phyloP scores from a whole-genome alignment of 2,113 vertebrate genomes.

The Phasianus colchicus region DNA sequence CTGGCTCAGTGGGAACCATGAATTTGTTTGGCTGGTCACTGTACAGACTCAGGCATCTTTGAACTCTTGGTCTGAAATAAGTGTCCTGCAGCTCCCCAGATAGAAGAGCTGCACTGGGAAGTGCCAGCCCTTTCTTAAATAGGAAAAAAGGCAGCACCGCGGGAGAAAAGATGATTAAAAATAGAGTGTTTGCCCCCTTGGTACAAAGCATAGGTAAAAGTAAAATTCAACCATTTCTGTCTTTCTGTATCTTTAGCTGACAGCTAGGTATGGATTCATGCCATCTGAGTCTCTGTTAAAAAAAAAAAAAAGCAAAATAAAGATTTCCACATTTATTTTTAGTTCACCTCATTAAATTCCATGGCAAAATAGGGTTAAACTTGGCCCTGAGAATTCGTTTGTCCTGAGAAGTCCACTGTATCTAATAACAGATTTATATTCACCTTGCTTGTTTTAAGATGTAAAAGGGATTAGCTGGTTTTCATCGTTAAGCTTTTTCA shows the following conservation, averaged over 20 bases:
- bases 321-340: not conserved
- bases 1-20: not conserved
- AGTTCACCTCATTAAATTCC: not conserved
- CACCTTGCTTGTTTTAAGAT: not conserved
- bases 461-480: not conserved
- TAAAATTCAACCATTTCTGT: not conserved
- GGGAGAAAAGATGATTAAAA: not conserved
- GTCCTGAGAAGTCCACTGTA: not conserved
- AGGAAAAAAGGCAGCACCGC: not conserved
- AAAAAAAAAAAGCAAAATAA: not conserved
- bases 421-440: not conserved
- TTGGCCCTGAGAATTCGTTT: not conserved
- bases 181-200: not conserved
- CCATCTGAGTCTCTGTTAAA: not conserved
- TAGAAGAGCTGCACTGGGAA: not conserved
- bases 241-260: not conserved
- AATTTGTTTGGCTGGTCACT: not conserved
- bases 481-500: not conserved
- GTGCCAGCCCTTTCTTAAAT: not conserved
- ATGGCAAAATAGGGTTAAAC: not conserved
- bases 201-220: constrained; percentile 2
- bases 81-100: not conserved
- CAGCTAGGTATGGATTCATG: not conserved
- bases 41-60: not conserved
- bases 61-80: not conserved